Conservation (phyloP, 2,113 vertebrate species). For the Vombatus ursinus region DNA sequence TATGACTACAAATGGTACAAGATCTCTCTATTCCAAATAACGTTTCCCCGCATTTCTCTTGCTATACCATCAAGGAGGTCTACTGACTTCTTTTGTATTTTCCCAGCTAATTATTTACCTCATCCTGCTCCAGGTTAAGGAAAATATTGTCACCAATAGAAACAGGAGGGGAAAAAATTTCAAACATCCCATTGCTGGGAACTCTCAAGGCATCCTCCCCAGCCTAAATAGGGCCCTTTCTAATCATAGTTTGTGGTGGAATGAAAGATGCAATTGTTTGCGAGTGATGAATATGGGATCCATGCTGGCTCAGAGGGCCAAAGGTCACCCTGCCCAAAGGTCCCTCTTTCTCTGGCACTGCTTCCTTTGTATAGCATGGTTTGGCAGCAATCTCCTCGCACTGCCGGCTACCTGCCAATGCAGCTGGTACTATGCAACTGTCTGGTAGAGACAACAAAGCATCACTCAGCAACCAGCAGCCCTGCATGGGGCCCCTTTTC, state of each 20-base stretch:
- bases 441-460: constrained; percentile 91
- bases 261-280: constrained; percentile 96
- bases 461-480: constrained; percentile 90
- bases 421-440: constrained; percentile 92
- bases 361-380: constrained; percentile 89
- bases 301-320: constrained; percentile 89
- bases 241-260: constrained; percentile 88
- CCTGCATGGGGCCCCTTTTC: constrained; percentile 88
- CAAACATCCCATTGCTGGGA: constrained; percentile 82
- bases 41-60: constrained; percentile 34
- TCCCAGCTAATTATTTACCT: constrained; percentile 75
- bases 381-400: constrained; percentile 90
- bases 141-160: constrained; percentile 80
- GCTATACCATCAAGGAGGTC: constrained; percentile 20
- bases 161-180: constrained; percentile 75
- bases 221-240: constrained; percentile 82
- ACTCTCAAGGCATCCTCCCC: constrained; percentile 78
- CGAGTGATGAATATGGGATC: constrained; percentile 93
- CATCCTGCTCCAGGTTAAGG: constrained; percentile 75
- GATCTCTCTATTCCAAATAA: constrained; percentile 27
- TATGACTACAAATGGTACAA: constrained; percentile 45
- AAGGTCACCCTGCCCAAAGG: constrained; percentile 88
- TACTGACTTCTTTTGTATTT: constrained; percentile 66
- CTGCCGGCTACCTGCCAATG: constrained; percentile 92
- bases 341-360: constrained; percentile 89